Conservation (phyloP, 2,113 vertebrate genomes). For the Nycticorax nycticorax region DNA sequence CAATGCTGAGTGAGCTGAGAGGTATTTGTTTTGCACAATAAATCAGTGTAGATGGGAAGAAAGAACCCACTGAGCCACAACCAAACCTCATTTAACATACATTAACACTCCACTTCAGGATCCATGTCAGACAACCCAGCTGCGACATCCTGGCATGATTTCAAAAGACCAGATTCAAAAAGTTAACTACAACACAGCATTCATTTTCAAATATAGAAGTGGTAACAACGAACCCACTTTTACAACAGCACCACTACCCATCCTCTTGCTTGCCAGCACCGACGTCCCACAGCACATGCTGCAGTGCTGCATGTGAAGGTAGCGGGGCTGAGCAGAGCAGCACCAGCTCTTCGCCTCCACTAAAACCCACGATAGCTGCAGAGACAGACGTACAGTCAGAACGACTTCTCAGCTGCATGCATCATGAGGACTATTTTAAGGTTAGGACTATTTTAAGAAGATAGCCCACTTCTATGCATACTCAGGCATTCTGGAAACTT, state of each 20-base stretch:
- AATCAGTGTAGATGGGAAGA: neutral
- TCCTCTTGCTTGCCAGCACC: neutral
- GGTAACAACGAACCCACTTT: neutral
- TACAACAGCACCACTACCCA: neutral
- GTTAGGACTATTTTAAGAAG: neutral
- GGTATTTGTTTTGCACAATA: neutral
- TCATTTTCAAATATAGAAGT: neutral
- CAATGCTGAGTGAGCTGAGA: neutral
- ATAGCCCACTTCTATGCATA: neutral
- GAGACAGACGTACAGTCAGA: neutral
- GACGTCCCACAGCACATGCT: rapidly evolving
- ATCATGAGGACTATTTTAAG: neutral
- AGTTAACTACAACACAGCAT: neutral
- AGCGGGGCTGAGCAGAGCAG: neutral
- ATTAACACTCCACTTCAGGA: neutral
- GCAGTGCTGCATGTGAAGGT: neutral
- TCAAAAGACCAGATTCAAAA: neutral
- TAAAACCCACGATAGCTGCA: neutral
- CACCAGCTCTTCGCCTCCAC: neutral
- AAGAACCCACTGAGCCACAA: neutral
- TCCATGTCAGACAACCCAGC: neutral
- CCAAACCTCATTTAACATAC: neutral
- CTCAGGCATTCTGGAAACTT: neutral
- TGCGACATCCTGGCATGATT: neutral
- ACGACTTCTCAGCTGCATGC: neutral